phyloP scores from a whole-genome alignment of 2,797 vertebrate species.

The Enteromius paludinosus region DNA sequence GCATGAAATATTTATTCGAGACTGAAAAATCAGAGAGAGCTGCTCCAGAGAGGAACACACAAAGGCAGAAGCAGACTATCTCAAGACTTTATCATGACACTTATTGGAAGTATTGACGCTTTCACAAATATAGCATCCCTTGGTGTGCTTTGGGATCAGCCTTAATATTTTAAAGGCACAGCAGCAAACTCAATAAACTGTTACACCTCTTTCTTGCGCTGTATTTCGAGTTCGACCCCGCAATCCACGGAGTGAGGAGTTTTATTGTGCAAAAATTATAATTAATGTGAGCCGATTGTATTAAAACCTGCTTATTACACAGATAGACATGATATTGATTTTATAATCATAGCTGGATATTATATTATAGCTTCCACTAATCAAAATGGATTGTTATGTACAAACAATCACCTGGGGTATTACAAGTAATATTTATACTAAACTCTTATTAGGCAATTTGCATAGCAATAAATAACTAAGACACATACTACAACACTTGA shows the following conservation, averaged over 20 bases:
- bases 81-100: conserved; percentile 59
- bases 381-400: neutral
- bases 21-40: conserved; percentile 68
- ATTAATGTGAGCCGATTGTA: neutral
- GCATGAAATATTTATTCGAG: conserved; percentile 80
- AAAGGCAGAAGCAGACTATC: conserved; percentile 42
- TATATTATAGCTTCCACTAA: neutral
- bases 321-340: neutral
- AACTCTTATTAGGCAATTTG: neutral
- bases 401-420: neutral
- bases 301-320: neutral
- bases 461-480: neutral
- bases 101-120: conserved; percentile 63
- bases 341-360: neutral
- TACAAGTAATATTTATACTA: neutral
- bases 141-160: conserved; percentile 8
- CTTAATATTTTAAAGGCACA: conserved; percentile 29
- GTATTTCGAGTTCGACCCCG: neutral
- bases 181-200: neutral
- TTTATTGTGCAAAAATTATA: too few species aligned
- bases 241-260: neutral
- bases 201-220: neutral
- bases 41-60: conserved; percentile 53
- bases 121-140: conserved; percentile 64
- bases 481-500: neutral